Conservation (phyloP, 23 tunicate species). For the Ascidia mentula region DNA sequence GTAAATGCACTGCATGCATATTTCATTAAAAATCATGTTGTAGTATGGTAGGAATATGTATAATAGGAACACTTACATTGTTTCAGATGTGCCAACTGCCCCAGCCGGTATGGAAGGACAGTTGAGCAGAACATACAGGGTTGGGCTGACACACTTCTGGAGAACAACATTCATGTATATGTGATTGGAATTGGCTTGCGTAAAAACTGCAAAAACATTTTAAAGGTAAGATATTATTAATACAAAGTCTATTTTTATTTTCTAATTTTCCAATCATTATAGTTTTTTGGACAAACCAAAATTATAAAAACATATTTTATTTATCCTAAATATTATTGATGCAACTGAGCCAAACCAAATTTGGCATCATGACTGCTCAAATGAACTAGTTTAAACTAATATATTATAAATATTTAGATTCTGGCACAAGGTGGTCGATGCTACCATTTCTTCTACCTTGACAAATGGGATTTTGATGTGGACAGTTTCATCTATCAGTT, state of each 20-base stretch:
- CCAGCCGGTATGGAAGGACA: not conserved
- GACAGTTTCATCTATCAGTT: slow-evolving; percentile 47
- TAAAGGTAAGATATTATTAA: slow-evolving; percentile 46
- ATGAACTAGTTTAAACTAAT: no score
- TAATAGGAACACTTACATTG: no score
- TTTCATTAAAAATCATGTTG: no score
- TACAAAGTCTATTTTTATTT: no score
- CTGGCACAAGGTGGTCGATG: slow-evolving; percentile 84
- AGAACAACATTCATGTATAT: slow-evolving; percentile 45
- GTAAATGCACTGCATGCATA: no score
- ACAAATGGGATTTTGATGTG: slow-evolving; percentile 61
- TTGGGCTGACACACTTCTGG: slow-evolving; percentile 24
- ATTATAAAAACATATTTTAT: no score
- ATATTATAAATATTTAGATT: slow-evolving; percentile 46
- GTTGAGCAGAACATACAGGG: slow-evolving; percentile 9
- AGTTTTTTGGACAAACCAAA: no score
- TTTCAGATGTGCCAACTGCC: slow-evolving; percentile 62
- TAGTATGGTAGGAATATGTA: not conserved
- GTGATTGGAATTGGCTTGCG: slow-evolving; percentile 68
- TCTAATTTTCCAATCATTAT: no score
- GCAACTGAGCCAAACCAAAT: no score
- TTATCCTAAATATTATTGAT: no score
- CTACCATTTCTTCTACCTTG: slow-evolving; percentile 73
- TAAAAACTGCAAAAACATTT: slow-evolving; percentile 42
- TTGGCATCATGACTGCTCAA: no score